These are phyloP conservation scores for Noctua janthina DNA, from an alignment of 2,888 invertebrate genomes.

Conservation along the genomic window DNA sequence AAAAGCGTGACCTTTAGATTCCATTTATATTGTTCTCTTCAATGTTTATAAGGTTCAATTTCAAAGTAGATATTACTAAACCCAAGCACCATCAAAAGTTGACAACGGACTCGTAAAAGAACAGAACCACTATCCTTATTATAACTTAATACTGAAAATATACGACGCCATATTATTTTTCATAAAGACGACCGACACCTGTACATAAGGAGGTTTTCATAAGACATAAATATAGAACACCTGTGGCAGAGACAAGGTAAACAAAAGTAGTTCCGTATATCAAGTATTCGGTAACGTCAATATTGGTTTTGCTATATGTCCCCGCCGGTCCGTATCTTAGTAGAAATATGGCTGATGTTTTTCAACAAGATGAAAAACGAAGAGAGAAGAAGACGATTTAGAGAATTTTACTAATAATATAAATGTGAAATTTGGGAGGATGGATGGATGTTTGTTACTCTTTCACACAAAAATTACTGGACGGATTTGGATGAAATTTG, in stretches of 20 bases:
- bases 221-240: conserved; percentile 46
- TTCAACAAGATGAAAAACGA: too few relatives aligned
- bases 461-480: too few relatives aligned
- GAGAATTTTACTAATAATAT: too few relatives aligned
- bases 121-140: conserved; percentile 31
- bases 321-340: neutral
- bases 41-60: conserved; percentile 2
- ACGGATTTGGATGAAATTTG: too few relatives aligned
- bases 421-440: too few relatives aligned
- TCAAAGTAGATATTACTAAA: conserved; percentile 19
- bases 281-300: conserved; percentile 39
- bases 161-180: conserved; percentile 58
- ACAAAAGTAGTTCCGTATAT: conserved; percentile 43
- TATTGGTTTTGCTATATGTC: conserved; percentile 32
- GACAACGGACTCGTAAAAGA: conserved; percentile 45
- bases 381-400: too few relatives aligned
- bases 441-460: too few relatives aligned
- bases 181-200: conserved; percentile 54
- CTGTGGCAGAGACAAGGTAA: conserved; percentile 43
- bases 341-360: neutral
- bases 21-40: neutral
- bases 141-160: conserved; percentile 53
- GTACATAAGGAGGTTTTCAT: conserved; percentile 41
- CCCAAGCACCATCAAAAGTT: conserved; percentile 20
- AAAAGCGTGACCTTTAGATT: neutral